Conservation (phyloP, 1,140 invertebrate species). For the Archivesica marissinica region DNA sequence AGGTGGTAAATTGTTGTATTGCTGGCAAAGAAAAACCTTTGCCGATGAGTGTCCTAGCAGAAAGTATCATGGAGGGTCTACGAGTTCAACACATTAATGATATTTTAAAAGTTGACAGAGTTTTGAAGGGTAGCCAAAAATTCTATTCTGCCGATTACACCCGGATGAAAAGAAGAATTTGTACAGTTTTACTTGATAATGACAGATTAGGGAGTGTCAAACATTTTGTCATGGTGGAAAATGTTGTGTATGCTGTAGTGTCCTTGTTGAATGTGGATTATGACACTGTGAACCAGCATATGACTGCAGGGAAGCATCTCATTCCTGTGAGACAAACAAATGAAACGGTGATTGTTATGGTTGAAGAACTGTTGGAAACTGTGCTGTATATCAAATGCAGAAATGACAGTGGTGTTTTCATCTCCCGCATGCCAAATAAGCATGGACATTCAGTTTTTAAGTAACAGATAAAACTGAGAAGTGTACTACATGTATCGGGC, state of each 20-base stretch:
- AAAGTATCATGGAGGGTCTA: conserved; percentile 2
- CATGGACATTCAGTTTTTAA: conserved; percentile 9
- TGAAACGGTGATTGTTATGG: neutral
- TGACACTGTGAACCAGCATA: neutral
- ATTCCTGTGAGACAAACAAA: neutral
- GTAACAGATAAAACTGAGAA: neutral
- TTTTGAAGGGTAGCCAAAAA: conserved; percentile 15
- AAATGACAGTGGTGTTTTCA: neutral
- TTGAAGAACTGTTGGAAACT: neutral
- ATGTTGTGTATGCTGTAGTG: conserved; percentile 18
- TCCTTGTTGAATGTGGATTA: neutral
- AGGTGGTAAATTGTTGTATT: conserved; percentile 45
- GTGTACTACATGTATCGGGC: neutral
- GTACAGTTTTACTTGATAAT: neutral
- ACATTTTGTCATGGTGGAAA: neutral
- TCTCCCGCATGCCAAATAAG: neutral
- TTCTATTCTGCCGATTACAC: conserved; percentile 6
- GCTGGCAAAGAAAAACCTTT: conserved; percentile 9
- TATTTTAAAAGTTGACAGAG: conserved; percentile 21
- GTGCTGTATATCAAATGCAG: neutral
- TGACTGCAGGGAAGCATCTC: neutral
- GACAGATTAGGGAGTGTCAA: neutral
- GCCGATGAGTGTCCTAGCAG: neutral
- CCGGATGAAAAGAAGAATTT: neutral
- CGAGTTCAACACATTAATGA: neutral